Base-by-base conservation (phyloP, 2,888 invertebrate species). In the Brenthis hecate region DNA sequence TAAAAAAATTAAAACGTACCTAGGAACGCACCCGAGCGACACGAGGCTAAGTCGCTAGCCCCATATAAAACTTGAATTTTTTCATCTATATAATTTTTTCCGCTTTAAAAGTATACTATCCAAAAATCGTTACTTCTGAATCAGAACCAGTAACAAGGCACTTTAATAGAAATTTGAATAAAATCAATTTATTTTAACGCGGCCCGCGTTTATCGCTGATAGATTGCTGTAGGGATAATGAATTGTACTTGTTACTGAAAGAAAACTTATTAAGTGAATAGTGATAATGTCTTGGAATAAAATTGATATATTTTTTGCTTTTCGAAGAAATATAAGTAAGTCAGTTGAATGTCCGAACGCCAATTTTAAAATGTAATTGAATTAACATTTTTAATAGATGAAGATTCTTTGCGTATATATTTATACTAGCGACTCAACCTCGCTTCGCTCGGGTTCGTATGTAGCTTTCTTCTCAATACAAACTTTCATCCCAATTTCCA, bases 181-280 rank as follows among this genome's bases (percentile, higher is more conserved):
- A 91, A 92, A 92, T 91, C 91, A 91, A 92, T 92, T 92, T 90
- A 91, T 90, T 89, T 86, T 86, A 88, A 85, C 88, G 83, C 84
- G 80, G 78, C 82, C 75, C 85, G 84, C 87, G 86, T 88, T 89
- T 91, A 91, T 89, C 89, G 88, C 80, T 82, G 87, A 90, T 88
- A 88, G 88, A 91, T 91, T 87, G 86, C 86, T 80, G 79, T 82
- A 81, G 68, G 77, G 81, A 82, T 85, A 86, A 86, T 82, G 81
- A 84, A 86, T 81, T 80, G 77, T 80, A 81, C 81, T 80, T 56
- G 73, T 72, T 69, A 71, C 72, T 66, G 66, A 56, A 48, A 65
- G 67, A 60, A 70, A 75, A 74, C 75, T 76, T 72, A 74, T 77
- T 76, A 75, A 72, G 73, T 71, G 67, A 61, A 72, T 72, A 14